A percentile compares a stretch with the other conserved stretches of the same genome.
Conservation (phyloP, 2,888 invertebrate species). For the Graphium colonna region DNA sequence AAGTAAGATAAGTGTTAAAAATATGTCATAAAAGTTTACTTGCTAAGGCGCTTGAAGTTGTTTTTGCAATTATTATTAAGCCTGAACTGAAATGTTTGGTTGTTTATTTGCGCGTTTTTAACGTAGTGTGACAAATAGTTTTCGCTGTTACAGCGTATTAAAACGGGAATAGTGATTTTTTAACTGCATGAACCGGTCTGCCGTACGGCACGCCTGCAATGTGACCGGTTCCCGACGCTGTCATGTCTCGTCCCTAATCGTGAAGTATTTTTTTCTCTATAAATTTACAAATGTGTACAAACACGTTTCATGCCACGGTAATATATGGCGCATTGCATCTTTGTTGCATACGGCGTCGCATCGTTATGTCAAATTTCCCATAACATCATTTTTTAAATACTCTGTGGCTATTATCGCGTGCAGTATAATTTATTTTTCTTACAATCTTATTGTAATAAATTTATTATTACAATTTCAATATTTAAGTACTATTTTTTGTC, state of each 20-base stretch:
- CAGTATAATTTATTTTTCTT: too few relatives aligned
- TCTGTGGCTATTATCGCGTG: too few relatives aligned
- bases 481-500: too few relatives aligned
- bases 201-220: neutral
- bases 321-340: too few relatives aligned
- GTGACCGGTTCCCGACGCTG: conserved; percentile 1
- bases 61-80: too few relatives aligned
- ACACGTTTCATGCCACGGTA: too few relatives aligned
- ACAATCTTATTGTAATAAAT: neutral
- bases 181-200: conserved; percentile 11
- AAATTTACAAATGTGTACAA: conserved; percentile 25
- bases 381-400: too few relatives aligned
- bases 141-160: conserved; percentile 1
- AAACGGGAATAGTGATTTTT: conserved; percentile 5
- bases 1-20: too few relatives aligned
- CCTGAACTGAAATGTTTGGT: too few relatives aligned
- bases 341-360: neutral
- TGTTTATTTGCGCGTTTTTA: neutral
- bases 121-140: neutral
- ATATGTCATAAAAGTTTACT: too few relatives aligned
- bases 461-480: neutral
- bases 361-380: too few relatives aligned
- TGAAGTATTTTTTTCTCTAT: conserved; percentile 8
- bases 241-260: conserved; percentile 22
- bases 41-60: too few relatives aligned